Evolutionary conservation across 1,140 invertebrate genomes (phyloP).

Genomic region (Meloidogyne exigua): DNA sequence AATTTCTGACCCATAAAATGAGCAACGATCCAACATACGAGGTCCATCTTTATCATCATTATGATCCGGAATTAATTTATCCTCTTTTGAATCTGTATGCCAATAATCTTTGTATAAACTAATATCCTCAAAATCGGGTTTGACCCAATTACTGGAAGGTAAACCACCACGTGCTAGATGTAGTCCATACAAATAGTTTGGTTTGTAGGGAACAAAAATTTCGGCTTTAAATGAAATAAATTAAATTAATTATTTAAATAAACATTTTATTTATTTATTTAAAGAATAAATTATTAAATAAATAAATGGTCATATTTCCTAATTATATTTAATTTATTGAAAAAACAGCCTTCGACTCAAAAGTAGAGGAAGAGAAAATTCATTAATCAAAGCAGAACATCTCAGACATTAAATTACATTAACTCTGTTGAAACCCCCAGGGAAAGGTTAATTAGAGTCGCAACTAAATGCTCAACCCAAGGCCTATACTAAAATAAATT

Average conservation of each 20-base stretch:
- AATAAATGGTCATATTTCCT: too few species aligned
- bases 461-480: too few species aligned
- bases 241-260: background rate
- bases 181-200: background rate
- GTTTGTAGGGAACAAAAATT: background rate
- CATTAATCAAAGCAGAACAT: too few species aligned
- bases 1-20: background rate
- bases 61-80: background rate
- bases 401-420: too few species aligned
- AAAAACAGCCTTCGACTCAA: too few species aligned
- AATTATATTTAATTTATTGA: too few species aligned
- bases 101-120: background rate
- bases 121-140: background rate
- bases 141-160: background rate
- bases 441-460: too few species aligned
- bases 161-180: background rate
- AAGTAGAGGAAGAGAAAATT: too few species aligned
- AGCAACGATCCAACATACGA: background rate
- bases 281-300: too few species aligned
- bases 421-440: too few species aligned
- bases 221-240: background rate
- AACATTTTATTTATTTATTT: too few species aligned
- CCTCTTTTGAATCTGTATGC: background rate
- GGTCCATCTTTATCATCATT: background rate
- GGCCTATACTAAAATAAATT: too few species aligned